Base-by-base conservation (phyloP, 2,113 vertebrate species). In the Isurus oxyrinchus region DNA sequence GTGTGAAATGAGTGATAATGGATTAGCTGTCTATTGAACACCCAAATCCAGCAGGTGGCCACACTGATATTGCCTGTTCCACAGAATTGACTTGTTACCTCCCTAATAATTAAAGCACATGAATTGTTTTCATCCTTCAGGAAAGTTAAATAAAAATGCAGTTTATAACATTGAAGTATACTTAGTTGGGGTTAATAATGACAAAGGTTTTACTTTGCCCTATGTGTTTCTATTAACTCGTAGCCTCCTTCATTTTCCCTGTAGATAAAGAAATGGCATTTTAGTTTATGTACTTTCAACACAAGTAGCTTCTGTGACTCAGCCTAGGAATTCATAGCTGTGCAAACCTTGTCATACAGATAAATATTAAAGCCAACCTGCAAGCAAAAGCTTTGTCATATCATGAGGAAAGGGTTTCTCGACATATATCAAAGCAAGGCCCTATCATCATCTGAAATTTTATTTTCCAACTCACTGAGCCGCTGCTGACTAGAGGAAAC, bases 381-480 rank as follows among this genome's bases (percentile, higher is more conserved):
- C 13, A 6, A 97, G 97, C 96, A 23, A 96, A 96, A 97, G 96
- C 95, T 95, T 96, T 96, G 97, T 97, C 97, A 97, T 76, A 96
- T 96, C 96, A 96, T 96, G 87, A 96, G 69, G 96, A 91, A 61
- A 97, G 96, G 97, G 97, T 96, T 87, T 93, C 44, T 95, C 27
- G 66, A 96, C 16, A 2, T 5, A 95, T 91, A 97, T 97, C 97
- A 98, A 97, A 97, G 97, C 96, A 97, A 21, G 69, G 57, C 96
- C 97, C 96, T 96, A 5, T 97, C 97, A 97, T 97, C 66, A 96
- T 97, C 97, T 40, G 79, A 94, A 76, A 95, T 96, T 97, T 97
- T 96, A 96, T 97, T 97, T 96, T 97, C 96, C 97, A 96, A 97
- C 81, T 97, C 96, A 97, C 97, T 97, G 95, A 97, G 90, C 96